Base-by-base conservation (phyloP, 2,113 vertebrate genomes). In the Callipepla squamata region DNA sequence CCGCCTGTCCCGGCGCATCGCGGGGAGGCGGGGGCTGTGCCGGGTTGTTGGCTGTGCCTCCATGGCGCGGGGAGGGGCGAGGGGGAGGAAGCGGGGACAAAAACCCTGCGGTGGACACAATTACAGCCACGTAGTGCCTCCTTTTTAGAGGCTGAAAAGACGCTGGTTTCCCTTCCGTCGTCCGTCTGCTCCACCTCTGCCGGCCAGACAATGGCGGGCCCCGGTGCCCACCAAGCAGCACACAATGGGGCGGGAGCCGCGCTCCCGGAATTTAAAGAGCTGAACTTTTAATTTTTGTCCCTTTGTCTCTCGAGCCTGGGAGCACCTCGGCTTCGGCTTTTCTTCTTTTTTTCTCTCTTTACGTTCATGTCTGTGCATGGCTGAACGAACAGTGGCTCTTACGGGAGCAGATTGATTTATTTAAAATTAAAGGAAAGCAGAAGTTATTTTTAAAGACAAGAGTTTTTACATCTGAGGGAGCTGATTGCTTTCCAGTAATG, bases 351-450 rank as follows among this genome's bases (percentile, higher is more conserved):
- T 83, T 66, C 85, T 94, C 72, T 51, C 80, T 90, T 48, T 68
- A 65, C 21, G 32, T 34, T 80, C 2, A 7, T 62, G 88, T 45
- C 87, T 79, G 72, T 50, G 82, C 82, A 67, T 36, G 57, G 89
- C 93, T 95, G 89, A 96, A 73, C 51, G 67, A 70, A 83, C 50
- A 3, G 76, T 19, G 5, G 87, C 91, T 80, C 79, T 80, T 84
- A 91, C 11, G 7, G 73, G 73, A 86, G 73, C 85, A 88, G 93
- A 67, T 11, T 94, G 85, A 85, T 96, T 94, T 87, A 90, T 94
- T 95, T 84, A 89, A 91, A 95, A 95, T 85, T 77, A 87, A 92
- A 92, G 82, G 85, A 62, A 95, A 94, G 94, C 91, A 87, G 85
- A 96, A 94, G 91, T 96, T 92, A 77, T 89, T 70, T 91, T 90